These are phyloP conservation scores for Apostichopus japonicus DNA, from an alignment of 35 echinoderm and acorn worm genomes.

Conservation along the genomic window DNA sequence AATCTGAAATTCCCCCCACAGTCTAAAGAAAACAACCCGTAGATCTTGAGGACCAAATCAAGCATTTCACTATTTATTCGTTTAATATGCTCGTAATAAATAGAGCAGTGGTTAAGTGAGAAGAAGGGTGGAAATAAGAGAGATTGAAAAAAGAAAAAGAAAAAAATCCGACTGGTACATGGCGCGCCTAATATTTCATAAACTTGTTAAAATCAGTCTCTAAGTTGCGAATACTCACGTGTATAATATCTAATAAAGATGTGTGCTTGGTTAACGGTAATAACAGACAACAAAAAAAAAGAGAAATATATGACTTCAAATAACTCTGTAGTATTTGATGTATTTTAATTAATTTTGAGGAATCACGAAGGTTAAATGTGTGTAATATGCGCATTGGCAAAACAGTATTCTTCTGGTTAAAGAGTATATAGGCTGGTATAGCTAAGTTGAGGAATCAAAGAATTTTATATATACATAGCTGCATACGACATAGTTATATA, in stretches of 20 bases:
- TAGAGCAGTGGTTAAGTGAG: slow-evolving; percentile 41
- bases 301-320: background rate
- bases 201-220: slow-evolving; percentile 46
- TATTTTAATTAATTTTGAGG: too few species aligned
- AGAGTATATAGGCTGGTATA: too few species aligned
- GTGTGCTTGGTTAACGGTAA: background rate
- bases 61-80: slow-evolving; percentile 40
- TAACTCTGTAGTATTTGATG: background rate
- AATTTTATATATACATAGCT: too few species aligned
- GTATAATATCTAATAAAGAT: background rate
- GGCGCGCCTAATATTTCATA: slow-evolving; percentile 27
- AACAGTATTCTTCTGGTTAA: too few species aligned
- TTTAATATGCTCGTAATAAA: slow-evolving; percentile 29
- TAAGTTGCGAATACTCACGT: slow-evolving; percentile 39
- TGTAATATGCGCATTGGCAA: too few species aligned
- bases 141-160: background rate
- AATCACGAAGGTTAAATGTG: too few species aligned
- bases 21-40: slow-evolving; percentile 23
- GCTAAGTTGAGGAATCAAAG: too few species aligned
- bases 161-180: slow-evolving; percentile 26
- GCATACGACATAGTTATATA: too few species aligned
- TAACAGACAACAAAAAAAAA: background rate
- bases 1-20: slow-evolving; percentile 25
- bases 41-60: slow-evolving; percentile 18
- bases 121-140: background rate